Conservation (phyloP, 2,888 invertebrate species). For the Chrysolina americana region DNA sequence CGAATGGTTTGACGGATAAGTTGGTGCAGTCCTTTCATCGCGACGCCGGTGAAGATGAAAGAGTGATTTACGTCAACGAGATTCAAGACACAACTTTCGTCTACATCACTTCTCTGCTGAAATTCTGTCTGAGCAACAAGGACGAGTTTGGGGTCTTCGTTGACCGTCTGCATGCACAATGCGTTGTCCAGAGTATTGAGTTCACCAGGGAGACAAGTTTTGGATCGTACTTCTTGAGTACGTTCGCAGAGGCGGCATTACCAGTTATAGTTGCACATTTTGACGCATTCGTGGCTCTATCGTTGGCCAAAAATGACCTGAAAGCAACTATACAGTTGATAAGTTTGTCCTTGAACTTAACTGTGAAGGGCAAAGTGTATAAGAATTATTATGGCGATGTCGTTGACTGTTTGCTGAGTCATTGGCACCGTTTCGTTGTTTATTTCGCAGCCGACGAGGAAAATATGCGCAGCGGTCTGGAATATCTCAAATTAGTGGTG, state of each 20-base stretch:
- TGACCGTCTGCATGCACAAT: constrained; percentile 51
- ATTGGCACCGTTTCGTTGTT: constrained; percentile 55
- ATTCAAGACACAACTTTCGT: constrained; percentile 52
- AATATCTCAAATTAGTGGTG: constrained; percentile 53
- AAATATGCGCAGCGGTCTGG: constrained; percentile 51
- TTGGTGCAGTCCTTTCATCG: constrained; percentile 49
- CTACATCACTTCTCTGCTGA: constrained; percentile 50
- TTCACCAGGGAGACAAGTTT: constrained; percentile 51
- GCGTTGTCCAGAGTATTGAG: constrained; percentile 54
- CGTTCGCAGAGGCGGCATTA: constrained; percentile 58
- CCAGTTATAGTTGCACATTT: constrained; percentile 56
- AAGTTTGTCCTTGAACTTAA: constrained; percentile 46
- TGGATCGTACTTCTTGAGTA: constrained; percentile 60
- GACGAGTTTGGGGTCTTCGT: constrained; percentile 53
- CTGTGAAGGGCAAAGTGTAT: constrained; percentile 41
- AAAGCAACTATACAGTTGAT: constrained; percentile 44
- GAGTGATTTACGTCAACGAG: constrained; percentile 48
- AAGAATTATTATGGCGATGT: constrained; percentile 43
- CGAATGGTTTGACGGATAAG: constrained; percentile 40
- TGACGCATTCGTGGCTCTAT: constrained; percentile 51
- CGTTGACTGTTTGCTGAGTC: constrained; percentile 45
- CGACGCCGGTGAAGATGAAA: constrained; percentile 38
- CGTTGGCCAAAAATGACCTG: constrained; percentile 30
- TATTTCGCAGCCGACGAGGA: constrained; percentile 52
- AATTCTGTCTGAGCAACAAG: constrained; percentile 56